A percentile compares a stretch with the other conserved stretches of the same genome.
Evolutionary conservation across 1,140 invertebrate genomes (phyloP).

Genomic region (Antheraea mylitta): DNA sequence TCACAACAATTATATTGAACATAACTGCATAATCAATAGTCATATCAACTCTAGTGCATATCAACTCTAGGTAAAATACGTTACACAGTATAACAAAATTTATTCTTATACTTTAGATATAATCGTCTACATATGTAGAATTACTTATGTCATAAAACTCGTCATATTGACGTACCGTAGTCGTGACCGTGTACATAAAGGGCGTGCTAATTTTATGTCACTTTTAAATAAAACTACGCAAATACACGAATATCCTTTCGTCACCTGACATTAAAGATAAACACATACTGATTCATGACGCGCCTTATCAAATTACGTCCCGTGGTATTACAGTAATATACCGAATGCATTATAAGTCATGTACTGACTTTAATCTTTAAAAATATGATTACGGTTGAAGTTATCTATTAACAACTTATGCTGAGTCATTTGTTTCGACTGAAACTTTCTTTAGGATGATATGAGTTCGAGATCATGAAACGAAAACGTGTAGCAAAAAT

Average conservation of each 20-base stretch:
- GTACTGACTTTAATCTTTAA: not conserved
- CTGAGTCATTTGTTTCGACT: not conserved
- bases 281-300: not conserved
- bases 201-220: conserved; percentile 32
- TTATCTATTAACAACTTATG: not conserved
- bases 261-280: conserved; percentile 21
- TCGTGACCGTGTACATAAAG: conserved; percentile 35
- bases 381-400: not conserved
- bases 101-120: not conserved
- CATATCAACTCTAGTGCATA: too few relatives aligned
- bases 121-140: not conserved
- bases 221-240: conserved; percentile 37
- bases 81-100: too few relatives aligned
- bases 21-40: too few relatives aligned
- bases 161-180: conserved; percentile 22
- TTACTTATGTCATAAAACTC: not conserved
- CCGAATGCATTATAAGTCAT: not conserved
- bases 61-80: too few relatives aligned
- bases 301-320: not conserved
- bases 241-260: conserved; percentile 22
- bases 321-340: not conserved
- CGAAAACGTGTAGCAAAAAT: too few relatives aligned
- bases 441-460: too few relatives aligned
- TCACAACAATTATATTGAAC: too few relatives aligned
- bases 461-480: too few relatives aligned